These are phyloP conservation scores for Darevskia nairensis DNA, from an alignment of 2,797 vertebrate genomes.

Conservation along the genomic window DNA sequence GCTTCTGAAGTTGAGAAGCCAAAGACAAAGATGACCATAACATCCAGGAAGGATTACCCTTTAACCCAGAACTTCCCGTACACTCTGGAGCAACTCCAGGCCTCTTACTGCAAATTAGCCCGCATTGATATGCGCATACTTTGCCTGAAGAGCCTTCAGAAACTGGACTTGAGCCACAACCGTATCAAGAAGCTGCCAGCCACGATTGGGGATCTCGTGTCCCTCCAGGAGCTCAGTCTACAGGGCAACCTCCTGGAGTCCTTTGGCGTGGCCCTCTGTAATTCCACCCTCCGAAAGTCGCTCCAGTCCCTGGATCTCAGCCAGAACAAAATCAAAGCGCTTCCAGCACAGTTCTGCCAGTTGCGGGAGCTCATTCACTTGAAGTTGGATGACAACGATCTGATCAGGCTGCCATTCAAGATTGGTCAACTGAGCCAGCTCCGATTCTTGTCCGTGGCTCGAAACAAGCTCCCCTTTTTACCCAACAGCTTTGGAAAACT, in stretches of 20 bases:
- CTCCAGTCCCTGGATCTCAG: constrained; percentile 92
- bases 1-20: constrained; percentile 93
- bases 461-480: constrained; percentile 89
- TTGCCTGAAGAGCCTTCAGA: constrained; percentile 86
- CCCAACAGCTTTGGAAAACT: constrained; percentile 89
- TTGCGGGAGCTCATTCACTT: constrained; percentile 85
- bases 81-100: constrained; percentile 92
- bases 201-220: constrained; percentile 88
- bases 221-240: constrained; percentile 89
- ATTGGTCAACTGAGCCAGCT: constrained; percentile 86
- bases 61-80: constrained; percentile 91
- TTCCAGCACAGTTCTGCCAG: constrained; percentile 90
- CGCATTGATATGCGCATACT: constrained; percentile 91
- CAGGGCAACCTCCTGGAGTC: constrained; percentile 91
- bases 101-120: constrained; percentile 93
- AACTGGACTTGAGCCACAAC: constrained; percentile 95
- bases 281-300: constrained; percentile 87
- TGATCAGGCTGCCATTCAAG: constrained; percentile 85
- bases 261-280: constrained; percentile 88
- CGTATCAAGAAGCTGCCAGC: constrained; percentile 92
- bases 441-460: constrained; percentile 88
- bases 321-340: constrained; percentile 87
- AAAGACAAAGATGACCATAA: constrained; percentile 90
- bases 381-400: constrained; percentile 90
- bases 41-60: constrained; percentile 93